Percentiles rank a stretch among this genome's conserved stretches.
Evolutionary conservation across 2,113 vertebrate species (phyloP).

Genomic region (Petaurus breviceps): DNA sequence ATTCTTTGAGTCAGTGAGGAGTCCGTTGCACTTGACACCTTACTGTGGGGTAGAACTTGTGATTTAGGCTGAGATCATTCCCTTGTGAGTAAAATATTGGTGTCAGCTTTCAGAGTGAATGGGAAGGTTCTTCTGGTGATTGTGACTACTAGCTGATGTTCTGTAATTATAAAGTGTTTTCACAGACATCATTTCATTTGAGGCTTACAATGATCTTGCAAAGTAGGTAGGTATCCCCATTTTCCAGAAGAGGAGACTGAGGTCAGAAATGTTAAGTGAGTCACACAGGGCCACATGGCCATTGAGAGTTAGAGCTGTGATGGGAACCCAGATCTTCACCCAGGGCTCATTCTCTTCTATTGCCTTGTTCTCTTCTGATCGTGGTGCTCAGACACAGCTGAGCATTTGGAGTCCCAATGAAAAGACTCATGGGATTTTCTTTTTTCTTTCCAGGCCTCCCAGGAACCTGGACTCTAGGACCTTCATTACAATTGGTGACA

Average conservation of each 20-base stretch:
- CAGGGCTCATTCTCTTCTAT: background rate
- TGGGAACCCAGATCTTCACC: background rate
- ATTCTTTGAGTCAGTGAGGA: background rate
- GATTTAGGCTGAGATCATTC: background rate
- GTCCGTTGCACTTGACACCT: background rate
- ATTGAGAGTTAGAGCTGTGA: background rate
- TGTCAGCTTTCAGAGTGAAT: background rate
- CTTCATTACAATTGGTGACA: conserved; percentile 89
- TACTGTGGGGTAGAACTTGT: background rate
- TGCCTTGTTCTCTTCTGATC: background rate
- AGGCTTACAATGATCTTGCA: background rate
- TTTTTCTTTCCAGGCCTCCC: conserved; percentile 79
- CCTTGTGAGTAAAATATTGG: background rate
- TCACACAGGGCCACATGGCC: background rate
- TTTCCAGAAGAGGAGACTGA: background rate
- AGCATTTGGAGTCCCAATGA: background rate
- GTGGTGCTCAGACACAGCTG: background rate
- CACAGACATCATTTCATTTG: background rate
- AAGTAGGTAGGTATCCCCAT: background rate
- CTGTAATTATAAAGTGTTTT: background rate
- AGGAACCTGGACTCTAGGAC: conserved; percentile 88
- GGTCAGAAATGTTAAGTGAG: background rate
- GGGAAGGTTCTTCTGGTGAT: background rate
- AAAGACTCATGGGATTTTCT: conserved; percentile 10
- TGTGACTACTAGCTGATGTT: background rate